phyloP scores from a whole-genome alignment of 2,113 vertebrate genomes.

The Sebastes schlegelii region DNA sequence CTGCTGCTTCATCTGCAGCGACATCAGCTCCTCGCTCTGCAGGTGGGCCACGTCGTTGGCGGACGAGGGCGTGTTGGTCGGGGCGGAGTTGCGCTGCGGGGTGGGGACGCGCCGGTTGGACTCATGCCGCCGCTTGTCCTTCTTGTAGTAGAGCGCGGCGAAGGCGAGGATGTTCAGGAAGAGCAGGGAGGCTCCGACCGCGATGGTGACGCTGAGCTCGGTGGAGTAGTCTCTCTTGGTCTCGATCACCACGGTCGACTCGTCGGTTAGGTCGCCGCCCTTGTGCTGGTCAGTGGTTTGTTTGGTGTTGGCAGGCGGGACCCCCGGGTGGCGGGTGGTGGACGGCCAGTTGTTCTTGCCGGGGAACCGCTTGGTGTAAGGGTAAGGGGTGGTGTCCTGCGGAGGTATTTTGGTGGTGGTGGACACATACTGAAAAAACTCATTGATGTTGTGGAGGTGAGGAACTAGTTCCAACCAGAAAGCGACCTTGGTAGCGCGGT shows the following conservation, averaged over 20 bases:
- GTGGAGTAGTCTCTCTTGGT: conserved; percentile 95
- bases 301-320: conserved; percentile 90
- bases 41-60: conserved; percentile 91
- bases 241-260: conserved; percentile 92
- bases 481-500: conserved; percentile 95
- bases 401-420: conserved; percentile 96
- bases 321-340: conserved; percentile 93
- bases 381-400: conserved; percentile 94
- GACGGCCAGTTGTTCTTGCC: conserved; percentile 92
- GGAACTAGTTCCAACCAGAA: conserved; percentile 98
- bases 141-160: conserved; percentile 96
- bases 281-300: conserved; percentile 91
- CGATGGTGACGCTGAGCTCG: conserved; percentile 95
- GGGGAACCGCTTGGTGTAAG: conserved; percentile 91
- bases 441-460: conserved; percentile 94
- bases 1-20: conserved; percentile 95
- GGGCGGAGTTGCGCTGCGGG: conserved; percentile 84
- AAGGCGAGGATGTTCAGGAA: conserved; percentile 98
- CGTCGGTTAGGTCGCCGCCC: conserved; percentile 82
- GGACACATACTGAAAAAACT: conserved; percentile 94
- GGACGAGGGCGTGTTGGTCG: conserved; percentile 49
- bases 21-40: conserved; percentile 93
- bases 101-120: conserved; percentile 89
- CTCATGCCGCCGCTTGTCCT: conserved; percentile 94
- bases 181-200: conserved; percentile 93